Base-by-base conservation (phyloP, 2,113 vertebrate genomes). In the Cynocephalus volans region DNA sequence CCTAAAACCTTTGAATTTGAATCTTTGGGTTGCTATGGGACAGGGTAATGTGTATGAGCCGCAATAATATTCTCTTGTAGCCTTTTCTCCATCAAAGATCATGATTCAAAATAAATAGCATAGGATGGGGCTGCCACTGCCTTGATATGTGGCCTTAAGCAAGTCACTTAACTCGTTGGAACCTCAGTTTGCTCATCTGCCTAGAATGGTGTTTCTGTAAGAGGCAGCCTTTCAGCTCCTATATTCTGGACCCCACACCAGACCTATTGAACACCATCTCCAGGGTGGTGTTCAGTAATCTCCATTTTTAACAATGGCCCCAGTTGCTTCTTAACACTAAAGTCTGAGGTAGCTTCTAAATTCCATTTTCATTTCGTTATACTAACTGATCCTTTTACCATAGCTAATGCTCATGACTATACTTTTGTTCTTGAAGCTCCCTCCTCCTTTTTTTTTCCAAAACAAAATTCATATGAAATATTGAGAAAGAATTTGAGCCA, bases 21-120 rank as follows among this genome's bases (percentile, higher is more conserved):
- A 58, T 65, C 15, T 90, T 28, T 62, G 73, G 50, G 14, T 72
- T 87, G 15, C 52, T 56, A 28, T 33, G 21, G 36, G 26, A 64
- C 15, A n/a, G 23, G 36, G 36, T 79, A 41, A 85, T 48, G n/a
- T 81, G 41, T 70, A 69, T 82, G 28, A 76, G 41, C 17, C n/a
- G n/a, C 52, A 76, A 69, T 11, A 64, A 69, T 64, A 93, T 84
- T 87, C 60, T 96, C 48, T 83, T 56, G 69, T 12, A 12, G 41
- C 2, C 26, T 93, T 90, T 90, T 82, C 79, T 77, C 26, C 23
- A 64, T 67, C 33, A 77, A 95, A 92, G 24, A 3, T 92, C 23
- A 56, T n/a, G 13, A 88, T 96, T 93, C 48, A 77, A 82, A 89
- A 95, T n/a, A 93, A 93, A 88, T 79, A 91, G 10, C 26, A 48